phyloP scores from a whole-genome alignment of 2,888 invertebrate genomes.

The Apeira syringaria region DNA sequence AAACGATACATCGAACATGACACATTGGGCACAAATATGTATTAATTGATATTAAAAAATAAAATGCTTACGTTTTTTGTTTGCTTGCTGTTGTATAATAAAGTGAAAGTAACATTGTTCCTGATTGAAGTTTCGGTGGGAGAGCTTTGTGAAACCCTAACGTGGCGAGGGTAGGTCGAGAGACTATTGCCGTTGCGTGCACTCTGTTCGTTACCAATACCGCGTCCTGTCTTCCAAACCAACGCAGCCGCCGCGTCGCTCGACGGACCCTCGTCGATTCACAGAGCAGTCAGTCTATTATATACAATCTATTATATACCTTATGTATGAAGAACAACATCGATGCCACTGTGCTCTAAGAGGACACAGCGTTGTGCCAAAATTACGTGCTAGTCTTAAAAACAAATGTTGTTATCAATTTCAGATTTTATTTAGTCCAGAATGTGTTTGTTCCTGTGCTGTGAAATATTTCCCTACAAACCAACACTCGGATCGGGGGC shows the following conservation, averaged over 20 bases:
- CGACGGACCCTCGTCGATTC: constrained; percentile 45
- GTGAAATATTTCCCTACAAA: constrained; percentile 77
- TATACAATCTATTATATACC: no score
- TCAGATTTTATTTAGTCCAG: constrained; percentile 83
- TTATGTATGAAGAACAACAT: constrained; percentile 69
- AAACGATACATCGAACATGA: constrained; percentile 83
- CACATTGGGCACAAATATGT: constrained; percentile 79
- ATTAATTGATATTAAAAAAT: constrained; percentile 47
- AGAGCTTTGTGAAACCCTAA: constrained; percentile 65
- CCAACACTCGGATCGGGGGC: constrained; percentile 65
- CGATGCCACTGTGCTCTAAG: constrained; percentile 69
- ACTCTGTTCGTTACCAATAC: constrained; percentile 17
- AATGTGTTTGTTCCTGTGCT: constrained; percentile 82
- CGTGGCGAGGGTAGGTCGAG: constrained; percentile 25
- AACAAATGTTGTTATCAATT: constrained; percentile 81
- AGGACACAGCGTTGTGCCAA: constrained; percentile 80
- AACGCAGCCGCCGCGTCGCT: constrained; percentile 23
- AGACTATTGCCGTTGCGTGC: neutral
- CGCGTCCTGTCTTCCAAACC: constrained; percentile 9
- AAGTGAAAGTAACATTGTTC: constrained; percentile 57
- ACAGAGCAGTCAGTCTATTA: constrained; percentile 56
- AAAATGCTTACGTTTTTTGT: constrained; percentile 58
- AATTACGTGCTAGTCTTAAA: constrained; percentile 82
- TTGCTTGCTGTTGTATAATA: constrained; percentile 61
- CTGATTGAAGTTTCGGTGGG: constrained; percentile 50